Conservation (phyloP, 2,113 vertebrate genomes). For the Addax nasomaculatus region DNA sequence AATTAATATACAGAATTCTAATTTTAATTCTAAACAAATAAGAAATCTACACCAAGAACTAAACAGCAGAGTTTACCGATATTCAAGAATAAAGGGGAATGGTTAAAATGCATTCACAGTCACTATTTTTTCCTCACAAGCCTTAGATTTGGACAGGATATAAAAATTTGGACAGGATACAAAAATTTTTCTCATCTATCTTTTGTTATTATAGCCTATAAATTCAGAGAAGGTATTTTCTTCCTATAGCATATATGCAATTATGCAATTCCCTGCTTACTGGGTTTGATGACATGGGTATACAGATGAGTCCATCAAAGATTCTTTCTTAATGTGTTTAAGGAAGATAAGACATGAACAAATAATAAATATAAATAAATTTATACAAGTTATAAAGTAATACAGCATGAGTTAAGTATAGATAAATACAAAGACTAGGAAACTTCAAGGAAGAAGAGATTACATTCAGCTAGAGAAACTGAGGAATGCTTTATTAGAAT, state of each 20-base stretch:
- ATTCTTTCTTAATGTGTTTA: not conserved
- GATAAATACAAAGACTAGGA: constrained; percentile 20
- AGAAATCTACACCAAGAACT: constrained; percentile 49
- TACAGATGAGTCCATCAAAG: not conserved
- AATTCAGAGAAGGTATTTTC: not conserved
- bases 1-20: constrained; percentile 63
- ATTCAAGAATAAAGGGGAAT: constrained; percentile 33
- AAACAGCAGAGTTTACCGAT: not conserved
- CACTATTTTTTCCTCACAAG: not conserved
- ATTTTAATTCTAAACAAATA: constrained; percentile 54
- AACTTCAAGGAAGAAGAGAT: constrained; percentile 2
- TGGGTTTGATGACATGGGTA: not conserved
- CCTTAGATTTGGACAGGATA: not conserved
- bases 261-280: not conserved
- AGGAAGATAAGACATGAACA: constrained; percentile 28
- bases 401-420: not conserved
- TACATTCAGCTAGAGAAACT: not conserved
- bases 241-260: not conserved
- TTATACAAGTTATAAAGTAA: constrained; percentile 34
- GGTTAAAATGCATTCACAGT: constrained; percentile 37
- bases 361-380: constrained; percentile 45
- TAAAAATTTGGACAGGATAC: not conserved
- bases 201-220: not conserved
- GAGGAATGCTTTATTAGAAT: not conserved
- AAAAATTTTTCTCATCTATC: not conserved